Evolutionary conservation across 2,113 vertebrate genomes (phyloP).

Genomic region (Cricetomys ansorgei): DNA sequence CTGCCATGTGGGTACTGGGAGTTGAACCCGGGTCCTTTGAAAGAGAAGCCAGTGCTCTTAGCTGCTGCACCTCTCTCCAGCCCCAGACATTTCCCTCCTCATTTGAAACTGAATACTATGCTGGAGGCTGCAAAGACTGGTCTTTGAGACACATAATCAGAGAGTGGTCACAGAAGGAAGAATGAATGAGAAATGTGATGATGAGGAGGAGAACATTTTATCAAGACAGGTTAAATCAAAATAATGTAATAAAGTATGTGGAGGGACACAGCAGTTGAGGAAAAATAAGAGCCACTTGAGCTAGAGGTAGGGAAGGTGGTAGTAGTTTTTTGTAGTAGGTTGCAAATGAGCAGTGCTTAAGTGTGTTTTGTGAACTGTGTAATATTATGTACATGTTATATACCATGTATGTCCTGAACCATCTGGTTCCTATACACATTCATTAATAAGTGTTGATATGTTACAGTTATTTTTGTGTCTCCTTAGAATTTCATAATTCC

Average conservation of each 20-base stretch:
- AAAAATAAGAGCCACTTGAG: not conserved
- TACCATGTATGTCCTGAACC: not conserved
- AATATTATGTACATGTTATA: slow-evolving; percentile 13
- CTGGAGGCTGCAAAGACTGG: not conserved
- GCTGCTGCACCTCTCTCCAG: no score
- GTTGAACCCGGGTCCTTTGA: no score
- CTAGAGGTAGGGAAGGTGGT: not conserved
- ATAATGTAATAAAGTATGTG: not conserved
- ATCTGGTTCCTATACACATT: not conserved
- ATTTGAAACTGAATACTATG: not conserved
- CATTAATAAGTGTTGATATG: not conserved
- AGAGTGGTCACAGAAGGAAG: not conserved
- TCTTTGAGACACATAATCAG: not conserved
- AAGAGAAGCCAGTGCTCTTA: no score
- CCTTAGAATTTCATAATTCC: slow-evolving; percentile 55
- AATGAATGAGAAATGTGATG: not conserved
- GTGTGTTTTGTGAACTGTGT: not conserved
- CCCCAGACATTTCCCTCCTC: no score
- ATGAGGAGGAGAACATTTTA: not conserved
- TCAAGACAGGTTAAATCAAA: not conserved
- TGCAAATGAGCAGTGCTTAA: not conserved
- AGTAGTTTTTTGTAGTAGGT: not conserved
- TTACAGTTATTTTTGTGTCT: slow-evolving; percentile 27
- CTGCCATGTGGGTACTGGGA: no score
- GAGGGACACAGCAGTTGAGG: not conserved